phyloP scores from a whole-genome alignment of 2,797 vertebrate genomes.

The Poeciliopsis paucimaculata region DNA sequence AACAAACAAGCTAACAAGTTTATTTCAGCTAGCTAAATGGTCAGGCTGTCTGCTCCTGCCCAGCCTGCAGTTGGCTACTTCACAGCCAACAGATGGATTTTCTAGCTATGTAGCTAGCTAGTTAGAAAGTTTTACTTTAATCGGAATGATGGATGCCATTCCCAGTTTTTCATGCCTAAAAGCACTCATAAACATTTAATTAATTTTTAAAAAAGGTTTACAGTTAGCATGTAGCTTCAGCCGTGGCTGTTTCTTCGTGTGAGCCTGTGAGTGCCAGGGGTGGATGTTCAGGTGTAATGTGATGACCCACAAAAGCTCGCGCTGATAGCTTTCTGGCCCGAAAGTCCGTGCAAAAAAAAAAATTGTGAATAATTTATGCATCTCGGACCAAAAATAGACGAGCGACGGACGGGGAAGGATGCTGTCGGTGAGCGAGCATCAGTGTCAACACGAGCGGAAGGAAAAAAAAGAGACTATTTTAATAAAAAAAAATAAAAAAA shows the following conservation, averaged over 20 bases:
- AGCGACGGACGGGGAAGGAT: constrained; percentile 25
- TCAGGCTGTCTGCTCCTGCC: neutral
- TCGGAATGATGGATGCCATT: neutral
- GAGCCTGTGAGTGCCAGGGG: constrained; percentile 35
- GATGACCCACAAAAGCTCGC: constrained; percentile 40
- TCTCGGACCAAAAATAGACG: constrained; percentile 64
- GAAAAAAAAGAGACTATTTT: constrained; percentile 26
- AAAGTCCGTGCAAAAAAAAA: constrained; percentile 47
- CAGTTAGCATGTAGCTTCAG: neutral
- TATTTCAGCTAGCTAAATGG: neutral
- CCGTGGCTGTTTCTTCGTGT: constrained; percentile 3
- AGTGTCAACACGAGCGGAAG: constrained; percentile 9
- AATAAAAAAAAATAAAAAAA: neutral
- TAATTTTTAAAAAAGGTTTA: neutral
- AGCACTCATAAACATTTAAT: neutral
- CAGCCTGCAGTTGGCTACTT: neutral
- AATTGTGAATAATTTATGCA: constrained; percentile 66
- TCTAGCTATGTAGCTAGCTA: neutral
- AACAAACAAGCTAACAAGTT: neutral
- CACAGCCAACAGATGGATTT: neutral
- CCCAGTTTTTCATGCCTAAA: neutral
- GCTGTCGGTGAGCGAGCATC: constrained; percentile 12
- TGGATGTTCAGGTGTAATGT: constrained; percentile 53
- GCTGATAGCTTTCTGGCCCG: constrained; percentile 48
- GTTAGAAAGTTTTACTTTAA: neutral